phyloP scores from a whole-genome alignment of 2,113 vertebrate species.

The Opisthocomus hoazin region DNA sequence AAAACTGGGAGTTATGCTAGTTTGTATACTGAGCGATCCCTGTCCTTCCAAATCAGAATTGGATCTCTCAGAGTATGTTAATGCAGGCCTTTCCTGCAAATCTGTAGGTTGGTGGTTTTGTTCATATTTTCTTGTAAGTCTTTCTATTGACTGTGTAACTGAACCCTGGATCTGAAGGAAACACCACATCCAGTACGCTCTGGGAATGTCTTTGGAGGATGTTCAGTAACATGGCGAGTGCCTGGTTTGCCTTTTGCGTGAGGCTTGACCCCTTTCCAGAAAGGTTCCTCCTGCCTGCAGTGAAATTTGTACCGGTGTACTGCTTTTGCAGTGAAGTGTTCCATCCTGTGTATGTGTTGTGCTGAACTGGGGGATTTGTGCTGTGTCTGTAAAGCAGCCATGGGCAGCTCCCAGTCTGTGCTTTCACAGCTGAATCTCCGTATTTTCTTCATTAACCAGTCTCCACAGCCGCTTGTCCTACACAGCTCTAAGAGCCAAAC shows the following conservation, averaged over 20 bases:
- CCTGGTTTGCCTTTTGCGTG: background rate
- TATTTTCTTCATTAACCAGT: background rate
- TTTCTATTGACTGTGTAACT: background rate
- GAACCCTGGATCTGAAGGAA: background rate
- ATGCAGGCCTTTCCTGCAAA: background rate
- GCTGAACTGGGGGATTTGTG: background rate
- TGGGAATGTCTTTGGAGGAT: background rate
- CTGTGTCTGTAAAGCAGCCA: background rate
- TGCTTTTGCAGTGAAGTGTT: fast-evolving
- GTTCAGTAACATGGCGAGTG: background rate
- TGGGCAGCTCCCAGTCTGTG: background rate
- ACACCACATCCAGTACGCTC: fast-evolving
- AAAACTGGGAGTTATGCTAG: background rate
- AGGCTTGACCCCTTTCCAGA: background rate
- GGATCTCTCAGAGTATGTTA: background rate
- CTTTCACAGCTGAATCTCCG: background rate
- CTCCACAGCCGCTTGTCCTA: background rate
- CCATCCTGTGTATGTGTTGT: fast-evolving
- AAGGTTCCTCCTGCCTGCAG: background rate
- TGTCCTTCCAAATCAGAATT: background rate
- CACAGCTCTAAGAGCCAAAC: background rate
- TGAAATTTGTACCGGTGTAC: background rate
- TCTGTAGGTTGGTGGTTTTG: background rate
- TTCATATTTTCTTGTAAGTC: background rate
- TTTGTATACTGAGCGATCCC: background rate